A percentile compares a stretch with the other conserved stretches of the same genome.
Conservation (phyloP, 2,797 vertebrate genomes). For the Sitta carolinensis region DNA sequence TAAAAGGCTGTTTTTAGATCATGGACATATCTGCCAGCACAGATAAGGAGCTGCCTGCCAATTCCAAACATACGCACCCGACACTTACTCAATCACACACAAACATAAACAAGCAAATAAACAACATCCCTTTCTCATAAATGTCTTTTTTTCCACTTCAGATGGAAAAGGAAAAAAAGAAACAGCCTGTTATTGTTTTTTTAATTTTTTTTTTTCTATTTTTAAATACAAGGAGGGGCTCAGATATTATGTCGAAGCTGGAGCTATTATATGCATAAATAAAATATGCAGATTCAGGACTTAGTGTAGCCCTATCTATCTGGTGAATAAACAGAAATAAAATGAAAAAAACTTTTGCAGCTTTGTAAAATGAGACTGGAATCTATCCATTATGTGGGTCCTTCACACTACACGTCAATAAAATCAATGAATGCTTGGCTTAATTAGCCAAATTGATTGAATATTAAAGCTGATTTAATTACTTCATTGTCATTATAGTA, state of each 20-base stretch:
- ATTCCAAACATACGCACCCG: not conserved
- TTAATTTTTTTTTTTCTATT: not conserved
- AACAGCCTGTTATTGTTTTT: not conserved
- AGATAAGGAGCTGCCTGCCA: conserved; percentile 63
- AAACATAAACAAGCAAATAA: conserved; percentile 60
- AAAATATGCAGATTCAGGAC: not conserved
- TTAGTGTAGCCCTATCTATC: not conserved
- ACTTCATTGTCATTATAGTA: not conserved
- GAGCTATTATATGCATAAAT: not conserved
- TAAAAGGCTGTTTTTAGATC: conserved; percentile 64
- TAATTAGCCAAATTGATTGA: not conserved
- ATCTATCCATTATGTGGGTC: not conserved
- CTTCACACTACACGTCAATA: not conserved
- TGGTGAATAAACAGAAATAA: not conserved
- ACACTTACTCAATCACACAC: conserved; percentile 34
- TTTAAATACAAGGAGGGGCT: not conserved
- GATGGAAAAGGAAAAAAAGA: conserved; percentile 14
- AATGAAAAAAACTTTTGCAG: not conserved
- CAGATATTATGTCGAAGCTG: not conserved
- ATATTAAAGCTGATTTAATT: conserved; percentile 14
- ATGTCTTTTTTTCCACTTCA: not conserved
- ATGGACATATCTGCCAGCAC: conserved; percentile 44
- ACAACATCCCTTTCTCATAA: not conserved
- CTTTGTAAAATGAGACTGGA: conserved; percentile 15
- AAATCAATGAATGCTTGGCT: not conserved